Base-by-base conservation (phyloP, 2,888 invertebrate species). In the Rhynchonema sp. region DNA sequence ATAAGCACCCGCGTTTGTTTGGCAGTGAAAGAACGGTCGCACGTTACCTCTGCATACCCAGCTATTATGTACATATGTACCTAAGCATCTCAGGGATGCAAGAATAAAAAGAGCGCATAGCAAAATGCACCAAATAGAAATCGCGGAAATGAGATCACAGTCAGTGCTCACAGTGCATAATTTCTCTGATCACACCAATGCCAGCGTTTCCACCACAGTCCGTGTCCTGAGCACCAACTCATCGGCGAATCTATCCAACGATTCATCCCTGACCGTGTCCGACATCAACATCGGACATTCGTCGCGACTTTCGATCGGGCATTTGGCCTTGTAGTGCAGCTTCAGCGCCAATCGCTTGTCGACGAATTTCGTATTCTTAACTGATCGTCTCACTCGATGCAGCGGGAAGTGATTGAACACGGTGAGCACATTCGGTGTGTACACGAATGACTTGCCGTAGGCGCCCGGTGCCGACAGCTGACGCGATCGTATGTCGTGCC, bases 251-350 rank as follows among this genome's bases (percentile, higher is more conserved):
- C 49, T 2, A 46, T 46, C 29, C 25, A 59, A 49, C 23, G 55
- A 38, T 1, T 46, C 30, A 46, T 62, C 62, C 20, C 13, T 9
- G 1, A 57, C 54, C 6, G 52, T 59, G 3, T 30, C 26, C 1
- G 1, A 1, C 13, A n/a, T n/a, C 17, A 61, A 27, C 6, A 27
- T 28, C 22, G 62, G 61, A 60, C 70, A 71, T 60, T 68, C 67
- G 55, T 65, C 62, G 1, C 63, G 60, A 1, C 65, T 66, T 58
- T 70, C 70, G 30, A 65, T 62, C 29, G 69, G 68, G 60, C 91
- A 91, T 76, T 89, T 89, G 30, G 86, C 87, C 62, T 90, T 82
- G 77, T 91, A 92, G 76, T 92, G 92, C 74, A 92, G 88, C 69
- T 92, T 79, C 65, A 91, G 86, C 25, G 90, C 91, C 70, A 84